These are phyloP conservation scores for Drosophila pegasa DNA, from an alignment of 2,888 invertebrate species.

Conservation along the genomic window DNA sequence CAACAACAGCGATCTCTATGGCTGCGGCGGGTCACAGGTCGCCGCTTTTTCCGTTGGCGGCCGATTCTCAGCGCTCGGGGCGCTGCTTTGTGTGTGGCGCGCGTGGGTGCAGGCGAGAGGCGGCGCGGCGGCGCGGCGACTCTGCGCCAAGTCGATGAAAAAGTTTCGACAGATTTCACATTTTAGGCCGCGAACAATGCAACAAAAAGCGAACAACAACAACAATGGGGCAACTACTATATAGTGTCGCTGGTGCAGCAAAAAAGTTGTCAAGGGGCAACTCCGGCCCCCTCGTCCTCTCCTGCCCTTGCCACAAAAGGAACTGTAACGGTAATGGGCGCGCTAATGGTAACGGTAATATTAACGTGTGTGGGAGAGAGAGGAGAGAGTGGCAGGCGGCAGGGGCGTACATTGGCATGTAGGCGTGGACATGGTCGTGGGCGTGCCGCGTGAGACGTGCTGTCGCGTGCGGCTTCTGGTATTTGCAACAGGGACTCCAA, in stretches of 20 bases:
- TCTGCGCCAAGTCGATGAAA: slow-evolving; percentile 60
- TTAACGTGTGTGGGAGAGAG: slow-evolving; percentile 8
- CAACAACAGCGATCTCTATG: slow-evolving; percentile 17
- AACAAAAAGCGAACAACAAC: slow-evolving; percentile 37
- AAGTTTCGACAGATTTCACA: slow-evolving; percentile 73
- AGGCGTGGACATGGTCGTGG: slow-evolving; percentile 15
- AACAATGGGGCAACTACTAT: slow-evolving; percentile 1
- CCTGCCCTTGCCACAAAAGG: slow-evolving; percentile 17
- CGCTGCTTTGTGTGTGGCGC: slow-evolving; percentile 41
- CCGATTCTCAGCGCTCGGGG: slow-evolving; percentile 5
- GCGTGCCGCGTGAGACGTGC: slow-evolving; percentile 5
- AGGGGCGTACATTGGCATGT: slow-evolving; percentile 1
- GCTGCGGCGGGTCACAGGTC: slow-evolving; percentile 25
- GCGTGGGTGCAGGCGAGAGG: slow-evolving; percentile 36
- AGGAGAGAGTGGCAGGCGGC: background rate
- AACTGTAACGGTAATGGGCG: slow-evolving; percentile 33
- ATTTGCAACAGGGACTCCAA: slow-evolving; percentile 18
- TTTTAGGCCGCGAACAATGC: slow-evolving; percentile 68
- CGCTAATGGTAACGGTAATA: slow-evolving; percentile 41
- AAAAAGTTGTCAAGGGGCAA: slow-evolving; percentile 10
- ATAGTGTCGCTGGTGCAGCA: slow-evolving; percentile 15
- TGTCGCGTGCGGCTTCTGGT: slow-evolving; percentile 26
- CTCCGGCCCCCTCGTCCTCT: background rate
- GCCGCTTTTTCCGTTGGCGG: slow-evolving; percentile 18
- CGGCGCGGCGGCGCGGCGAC: slow-evolving; percentile 11